A percentile compares a stretch with the other conserved stretches of the same genome.
These are phyloP conservation scores for Triops cancriformis DNA, from an alignment of 1,140 invertebrate genomes.

Conservation along the genomic window DNA sequence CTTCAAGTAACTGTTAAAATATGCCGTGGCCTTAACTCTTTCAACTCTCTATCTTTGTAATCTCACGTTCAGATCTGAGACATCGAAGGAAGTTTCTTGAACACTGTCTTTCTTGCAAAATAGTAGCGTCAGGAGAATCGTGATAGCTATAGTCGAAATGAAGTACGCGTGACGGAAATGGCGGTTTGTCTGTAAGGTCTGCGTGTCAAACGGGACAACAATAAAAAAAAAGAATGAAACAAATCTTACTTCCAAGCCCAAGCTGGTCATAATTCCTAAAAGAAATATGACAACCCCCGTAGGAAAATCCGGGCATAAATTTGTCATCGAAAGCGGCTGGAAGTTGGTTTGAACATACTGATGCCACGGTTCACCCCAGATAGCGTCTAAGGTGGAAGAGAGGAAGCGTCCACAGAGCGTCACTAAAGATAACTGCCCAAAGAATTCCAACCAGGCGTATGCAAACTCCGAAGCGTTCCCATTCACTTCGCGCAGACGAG, in stretches of 20 bases:
- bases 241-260: background rate
- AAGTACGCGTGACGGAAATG: background rate
- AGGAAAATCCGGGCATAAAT: background rate
- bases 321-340: background rate
- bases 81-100: background rate
- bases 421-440: slow-evolving; percentile 3
- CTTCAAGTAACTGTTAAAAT: background rate
- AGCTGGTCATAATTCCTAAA: background rate
- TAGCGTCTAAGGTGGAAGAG: background rate
- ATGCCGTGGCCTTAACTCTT: background rate
- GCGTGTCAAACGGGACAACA: background rate
- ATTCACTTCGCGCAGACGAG: background rate
- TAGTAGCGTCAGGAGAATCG: background rate
- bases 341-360: background rate
- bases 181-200: background rate
- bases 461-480: background rate
- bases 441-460: background rate
- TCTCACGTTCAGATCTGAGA: background rate
- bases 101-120: background rate
- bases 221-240: background rate
- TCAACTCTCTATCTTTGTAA: background rate
- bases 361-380: background rate
- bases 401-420: background rate
- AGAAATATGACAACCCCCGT: background rate
- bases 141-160: background rate